Base-by-base conservation (phyloP, 35 echinoderm and acorn worm genomes). In the Lytechinus pictus region DNA sequence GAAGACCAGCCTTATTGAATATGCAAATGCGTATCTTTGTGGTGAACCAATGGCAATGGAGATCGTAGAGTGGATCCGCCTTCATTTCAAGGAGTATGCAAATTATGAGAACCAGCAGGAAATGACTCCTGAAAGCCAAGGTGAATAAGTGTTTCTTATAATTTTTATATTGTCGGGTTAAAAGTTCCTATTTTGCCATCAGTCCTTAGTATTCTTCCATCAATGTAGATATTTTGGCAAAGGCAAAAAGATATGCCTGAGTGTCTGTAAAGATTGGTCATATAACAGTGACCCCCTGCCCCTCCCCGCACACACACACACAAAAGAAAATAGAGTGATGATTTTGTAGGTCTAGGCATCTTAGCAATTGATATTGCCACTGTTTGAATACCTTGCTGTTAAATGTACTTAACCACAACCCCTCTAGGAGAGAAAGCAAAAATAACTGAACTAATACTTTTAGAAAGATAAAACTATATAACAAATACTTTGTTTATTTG, bases 11-110 rank as follows among this genome's bases (percentile, higher is more conserved):
- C 86, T 95, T 54, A 12, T 53, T 87, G 44, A 54, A 57, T 95
- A 95, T 95, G 79, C 86, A 89, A 90, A 90, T 90, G 88, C 89
- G 53, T 13, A 71, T 9, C 86, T 95, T 21, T 9, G 28, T 21
- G 95, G 95, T 54, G 52, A 95, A 87, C 95, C 95, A 89, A 95
- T 95, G 95, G 90, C 87, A 6, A 27, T 95, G 95, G 52, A 95
- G 72, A 71, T 95, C 54, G 86, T 95, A 28, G 86, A 95, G 27
- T 95, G 95, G 95, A 19, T 90, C 19, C 16, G 87, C 28, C 52
- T 87, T 33, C 51, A 95, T 90, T 52, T 54, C 2, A 44, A 90
- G 28, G 88, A 90, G 52, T 90, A 52, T 52, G 88, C 88, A 14
- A 54, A 90, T 52, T 14, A 90, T 9, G 88, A 5, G 29, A 54